A percentile compares a stretch with the other conserved stretches of the same genome.
Conservation (phyloP, 2,797 vertebrate species). For the Cercopithecus neglectus region DNA sequence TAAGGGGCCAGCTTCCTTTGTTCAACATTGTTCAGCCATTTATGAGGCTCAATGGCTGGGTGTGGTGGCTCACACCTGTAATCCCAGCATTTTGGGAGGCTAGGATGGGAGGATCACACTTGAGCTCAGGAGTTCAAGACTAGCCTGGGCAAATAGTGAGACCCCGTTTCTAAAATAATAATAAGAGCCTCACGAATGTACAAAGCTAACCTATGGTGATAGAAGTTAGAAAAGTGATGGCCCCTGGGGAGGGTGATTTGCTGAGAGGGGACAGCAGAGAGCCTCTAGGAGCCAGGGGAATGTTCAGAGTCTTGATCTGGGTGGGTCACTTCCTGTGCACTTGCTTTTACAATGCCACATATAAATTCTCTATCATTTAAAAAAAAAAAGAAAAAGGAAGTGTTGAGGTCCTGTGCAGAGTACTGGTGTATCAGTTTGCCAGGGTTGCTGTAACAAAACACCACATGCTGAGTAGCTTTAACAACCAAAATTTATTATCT, state of each 20-base stretch:
- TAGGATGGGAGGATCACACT: too few relatives aligned
- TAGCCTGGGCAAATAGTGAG: not conserved
- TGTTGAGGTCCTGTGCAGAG: not conserved
- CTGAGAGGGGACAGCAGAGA: not conserved
- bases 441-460: not conserved
- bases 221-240: not conserved
- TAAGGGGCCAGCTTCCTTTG: not conserved
- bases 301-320: not conserved
- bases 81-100: not conserved
- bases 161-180: not conserved
- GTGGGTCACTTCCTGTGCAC: not conserved
- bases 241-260: fast-evolving
- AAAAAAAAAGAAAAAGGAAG: not conserved
- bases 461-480: not conserved
- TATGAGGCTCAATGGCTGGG: not conserved
- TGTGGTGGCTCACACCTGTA: not conserved
- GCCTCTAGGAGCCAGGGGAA: not conserved
- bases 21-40: not conserved
- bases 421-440: not conserved
- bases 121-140: not conserved
- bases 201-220: not conserved
- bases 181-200: not conserved
- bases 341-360: not conserved
- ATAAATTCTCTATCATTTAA: not conserved
- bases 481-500: not conserved